Evolutionary conservation across 2,797 vertebrate genomes (phyloP).

Genomic region (Tokudaia muenninki): DNA sequence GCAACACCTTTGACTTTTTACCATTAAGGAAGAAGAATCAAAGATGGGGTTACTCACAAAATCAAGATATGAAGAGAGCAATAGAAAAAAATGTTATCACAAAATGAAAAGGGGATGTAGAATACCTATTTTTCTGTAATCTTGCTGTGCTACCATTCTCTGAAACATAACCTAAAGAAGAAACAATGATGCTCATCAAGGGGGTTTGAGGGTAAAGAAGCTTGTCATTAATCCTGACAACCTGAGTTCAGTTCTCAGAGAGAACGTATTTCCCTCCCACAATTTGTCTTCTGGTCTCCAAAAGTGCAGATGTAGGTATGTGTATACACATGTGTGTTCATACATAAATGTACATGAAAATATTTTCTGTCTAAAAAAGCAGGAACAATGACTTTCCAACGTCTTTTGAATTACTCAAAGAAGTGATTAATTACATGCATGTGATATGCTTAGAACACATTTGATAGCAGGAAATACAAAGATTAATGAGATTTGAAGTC

Average conservation of each 20-base stretch:
- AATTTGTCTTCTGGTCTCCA: background rate
- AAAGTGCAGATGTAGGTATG: background rate
- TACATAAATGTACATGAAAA: background rate
- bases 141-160: background rate
- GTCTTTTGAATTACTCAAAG: slow-evolving; percentile 22
- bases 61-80: background rate
- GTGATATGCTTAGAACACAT: background rate
- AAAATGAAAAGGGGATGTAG: background rate
- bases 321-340: background rate
- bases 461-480: slow-evolving; percentile 51
- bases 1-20: background rate
- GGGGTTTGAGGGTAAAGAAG: background rate
- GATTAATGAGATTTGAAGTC: slow-evolving; percentile 40
- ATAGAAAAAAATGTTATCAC: slow-evolving; percentile 31
- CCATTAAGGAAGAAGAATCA: background rate
- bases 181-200: background rate
- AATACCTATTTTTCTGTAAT: background rate
- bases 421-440: slow-evolving; percentile 35
- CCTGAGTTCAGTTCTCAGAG: background rate
- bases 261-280: background rate
- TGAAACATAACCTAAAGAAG: background rate
- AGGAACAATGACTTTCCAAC: background rate
- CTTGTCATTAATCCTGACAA: background rate
- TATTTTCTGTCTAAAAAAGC: background rate
- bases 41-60: background rate